A percentile compares a stretch with the other conserved stretches of the same genome.
phyloP scores from a whole-genome alignment of 2,113 vertebrate species.

The Corythoichthys haematopterus region DNA sequence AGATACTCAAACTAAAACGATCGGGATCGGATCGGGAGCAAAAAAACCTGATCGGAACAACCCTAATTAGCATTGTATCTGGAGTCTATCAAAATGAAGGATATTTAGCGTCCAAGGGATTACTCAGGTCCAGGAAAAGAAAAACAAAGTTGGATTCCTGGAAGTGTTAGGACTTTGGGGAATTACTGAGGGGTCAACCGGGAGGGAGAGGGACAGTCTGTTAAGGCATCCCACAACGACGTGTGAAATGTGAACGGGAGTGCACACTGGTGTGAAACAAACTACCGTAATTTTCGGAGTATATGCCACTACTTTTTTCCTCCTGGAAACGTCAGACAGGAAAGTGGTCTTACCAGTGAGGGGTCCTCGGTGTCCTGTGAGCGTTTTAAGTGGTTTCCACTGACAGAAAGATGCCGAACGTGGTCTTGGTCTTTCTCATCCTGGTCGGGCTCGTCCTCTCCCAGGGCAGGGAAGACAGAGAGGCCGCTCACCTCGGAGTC shows the following conservation, averaged over 20 bases:
- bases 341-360: slow-evolving; percentile 86
- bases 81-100: not conserved
- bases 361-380: slow-evolving; percentile 81
- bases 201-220: not conserved
- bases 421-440: slow-evolving; percentile 71
- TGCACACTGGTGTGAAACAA: slow-evolving; percentile 21
- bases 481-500: slow-evolving; percentile 85
- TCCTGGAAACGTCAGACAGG: slow-evolving; percentile 38
- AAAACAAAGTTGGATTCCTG: slow-evolving; percentile 4
- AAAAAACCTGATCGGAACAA: no score
- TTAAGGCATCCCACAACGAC: slow-evolving; percentile 32
- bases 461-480: slow-evolving; percentile 85
- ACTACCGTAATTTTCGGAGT: no score
- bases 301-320: no score
- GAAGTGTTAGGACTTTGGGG: not conserved
- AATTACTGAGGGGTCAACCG: not conserved
- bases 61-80: not conserved
- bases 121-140: not conserved
- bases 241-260: slow-evolving; percentile 36
- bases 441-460: slow-evolving; percentile 68
- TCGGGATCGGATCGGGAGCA: no score
- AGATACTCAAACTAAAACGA: no score
- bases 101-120: not conserved
- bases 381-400: slow-evolving; percentile 60
- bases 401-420: slow-evolving; percentile 66